A percentile compares a stretch with the other conserved stretches of the same genome.
phyloP scores from a whole-genome alignment of 2,113 vertebrate genomes.

The Trinectes maculatus region DNA sequence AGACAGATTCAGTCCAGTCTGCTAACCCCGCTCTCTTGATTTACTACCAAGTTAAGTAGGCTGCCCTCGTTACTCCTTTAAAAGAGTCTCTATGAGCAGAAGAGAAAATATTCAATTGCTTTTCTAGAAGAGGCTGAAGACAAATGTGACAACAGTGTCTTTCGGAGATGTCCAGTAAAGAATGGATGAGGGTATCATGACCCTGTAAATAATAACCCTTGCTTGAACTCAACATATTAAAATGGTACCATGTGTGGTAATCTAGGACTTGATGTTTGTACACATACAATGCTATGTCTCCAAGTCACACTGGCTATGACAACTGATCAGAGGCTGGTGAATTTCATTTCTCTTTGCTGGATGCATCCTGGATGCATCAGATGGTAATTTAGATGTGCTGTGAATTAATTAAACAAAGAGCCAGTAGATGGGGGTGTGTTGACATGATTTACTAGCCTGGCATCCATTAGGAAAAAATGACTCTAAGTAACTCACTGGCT shows the following conservation, averaged over 20 bases:
- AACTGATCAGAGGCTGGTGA: not conserved
- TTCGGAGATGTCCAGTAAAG: not conserved
- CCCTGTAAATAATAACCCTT: no score
- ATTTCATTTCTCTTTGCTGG: slow-evolving; percentile 30
- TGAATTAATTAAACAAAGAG: slow-evolving; percentile 60
- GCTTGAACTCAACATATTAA: no score
- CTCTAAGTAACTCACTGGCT: slow-evolving; percentile 23
- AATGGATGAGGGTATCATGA: not conserved
- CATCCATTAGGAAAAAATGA: slow-evolving; percentile 38
- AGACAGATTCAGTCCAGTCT: slow-evolving; percentile 49
- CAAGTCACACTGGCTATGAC: no score
- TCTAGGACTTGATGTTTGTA: not conserved
- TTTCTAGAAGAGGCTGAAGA: not conserved
- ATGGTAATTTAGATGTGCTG: slow-evolving; percentile 58
- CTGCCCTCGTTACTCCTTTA: not conserved
- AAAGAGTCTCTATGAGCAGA: not conserved
- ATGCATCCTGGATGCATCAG: no score
- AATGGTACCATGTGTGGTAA: no score
- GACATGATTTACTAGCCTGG: slow-evolving; percentile 61
- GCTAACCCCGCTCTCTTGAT: slow-evolving; percentile 36
- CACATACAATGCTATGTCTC: no score
- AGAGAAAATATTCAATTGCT: not conserved
- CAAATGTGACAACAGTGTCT: not conserved
- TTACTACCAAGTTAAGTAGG: slow-evolving; percentile 41
- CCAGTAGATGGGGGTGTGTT: slow-evolving; percentile 35